These are phyloP conservation scores for Geococcyx californianus DNA, from an alignment of 2,113 vertebrate species.

Conservation along the genomic window DNA sequence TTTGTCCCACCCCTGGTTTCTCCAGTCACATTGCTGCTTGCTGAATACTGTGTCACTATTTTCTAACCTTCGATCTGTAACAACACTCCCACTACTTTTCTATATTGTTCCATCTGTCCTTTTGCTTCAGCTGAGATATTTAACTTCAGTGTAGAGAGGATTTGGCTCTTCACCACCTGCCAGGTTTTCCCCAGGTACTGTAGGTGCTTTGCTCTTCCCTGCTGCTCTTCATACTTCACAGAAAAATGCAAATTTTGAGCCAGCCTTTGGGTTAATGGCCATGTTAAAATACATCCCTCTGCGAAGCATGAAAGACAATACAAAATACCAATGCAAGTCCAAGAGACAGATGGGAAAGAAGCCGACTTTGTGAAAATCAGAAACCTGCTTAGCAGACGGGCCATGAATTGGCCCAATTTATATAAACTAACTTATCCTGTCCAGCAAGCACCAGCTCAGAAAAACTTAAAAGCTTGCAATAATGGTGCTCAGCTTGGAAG, in stretches of 20 bases:
- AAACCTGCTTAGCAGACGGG: neutral
- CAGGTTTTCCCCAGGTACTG: neutral
- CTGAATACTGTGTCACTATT: neutral
- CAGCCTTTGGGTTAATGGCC: neutral
- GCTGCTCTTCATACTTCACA: neutral
- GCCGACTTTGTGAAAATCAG: neutral
- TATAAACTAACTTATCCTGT: neutral
- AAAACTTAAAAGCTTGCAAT: neutral
- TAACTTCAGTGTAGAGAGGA: neutral
- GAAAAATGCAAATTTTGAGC: neutral
- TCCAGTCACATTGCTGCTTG: neutral
- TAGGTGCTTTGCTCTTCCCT: neutral
- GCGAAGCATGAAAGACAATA: constrained; percentile 7
- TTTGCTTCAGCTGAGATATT: neutral
- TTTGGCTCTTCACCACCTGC: neutral
- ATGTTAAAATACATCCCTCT: neutral
- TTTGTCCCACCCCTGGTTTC: neutral
- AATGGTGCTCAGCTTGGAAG: neutral
- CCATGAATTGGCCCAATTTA: neutral
- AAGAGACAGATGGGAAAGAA: neutral
- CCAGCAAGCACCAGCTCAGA: neutral
- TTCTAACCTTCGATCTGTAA: neutral
- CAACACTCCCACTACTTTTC: neutral
- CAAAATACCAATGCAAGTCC: neutral
- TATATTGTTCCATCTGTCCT: neutral